Evolutionary conservation across 2,888 invertebrate genomes (phyloP), one percentile per base, ranked within the genome.

Genomic region (Melinopterus prodromus): DNA sequence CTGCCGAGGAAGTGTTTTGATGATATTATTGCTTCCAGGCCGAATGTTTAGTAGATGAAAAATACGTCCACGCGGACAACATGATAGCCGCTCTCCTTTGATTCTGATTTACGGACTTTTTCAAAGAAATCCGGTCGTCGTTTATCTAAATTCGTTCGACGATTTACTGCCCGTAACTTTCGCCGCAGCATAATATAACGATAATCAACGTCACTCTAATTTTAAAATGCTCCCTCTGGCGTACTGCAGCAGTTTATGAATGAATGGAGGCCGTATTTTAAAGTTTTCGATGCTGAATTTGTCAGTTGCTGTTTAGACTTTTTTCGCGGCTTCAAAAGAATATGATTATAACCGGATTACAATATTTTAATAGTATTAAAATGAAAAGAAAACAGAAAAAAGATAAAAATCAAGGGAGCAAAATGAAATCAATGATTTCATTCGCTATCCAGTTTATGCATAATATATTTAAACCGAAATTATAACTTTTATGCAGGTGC

Each of bases 101-200:
- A 80, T 80, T 80, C 69, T 71, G 70, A 70, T 77, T 79, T 77
- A 72, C 77, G 72, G 79, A 79, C 77, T 79, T 76, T 78, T 77
- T 80, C 77, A 80, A 80, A 80, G 80, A 78, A 72, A 78, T 75
- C 69, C 80, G 69, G 37, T 76, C 78, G 71, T 36, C 77, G 76
- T 80, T 80, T 78, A 72, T 78, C 77, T 80, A 80, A 78, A 75
- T 80, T 80, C 78, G 75, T 76, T 53, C 53, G 75, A 53, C 78
- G 80, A 78, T 80, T 80, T 80, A 80, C 75, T 80, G 80, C 74
- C 78, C 80, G 78, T 80, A 80, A 80, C 78, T 80, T 76, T 76
- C 74, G 53, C 53, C 70, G 75, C 80, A 78, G 78, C 74, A 78
- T 80, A 80, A 80, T 80, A 78, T 80, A 80, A 80, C 75, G 80